Evolutionary conservation across 1,140 invertebrate species (phyloP), one percentile per base, ranked within the genome.

Genomic region (Drosophila oshimai): DNA sequence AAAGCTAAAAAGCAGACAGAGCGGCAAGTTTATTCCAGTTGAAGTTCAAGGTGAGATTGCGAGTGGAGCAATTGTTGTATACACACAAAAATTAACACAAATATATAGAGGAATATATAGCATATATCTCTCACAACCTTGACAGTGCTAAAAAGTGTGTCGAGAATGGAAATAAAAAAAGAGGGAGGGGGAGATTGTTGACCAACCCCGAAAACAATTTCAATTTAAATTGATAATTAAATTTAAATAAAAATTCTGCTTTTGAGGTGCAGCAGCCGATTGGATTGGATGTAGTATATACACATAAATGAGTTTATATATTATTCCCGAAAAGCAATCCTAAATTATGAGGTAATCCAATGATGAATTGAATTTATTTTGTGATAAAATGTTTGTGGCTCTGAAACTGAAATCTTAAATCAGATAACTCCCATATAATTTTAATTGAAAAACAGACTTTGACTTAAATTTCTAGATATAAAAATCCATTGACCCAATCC

Each of bases 21-120:
- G 70, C 64, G 51, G 60, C 71, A 71, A 84, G 80, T 84, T 86
- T 80, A 86, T 84, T 86, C 44, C 75, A 84, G 80, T 84, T 84
- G 80, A 84, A 84, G 80, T 84, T 84, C 80, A 84, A 84, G 80
- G 80, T 76, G 54, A 84, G 55, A 75, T 51, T 28, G 60, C 29
- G 28, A 57, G 55, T 55, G 69, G 46, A 50, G 51, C 64, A 79
- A 70, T 65, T 65, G 77, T 64, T 55, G 45, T 60, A 75, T 74
- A 79, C 54, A 72, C 49, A 51, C 24, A 26, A 44, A 64, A 68
- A 68, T 68, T 34, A 68, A 53, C 64, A 67, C 61, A 67, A 6
- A 51, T 12, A 33, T 22, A 29, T 12, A 37, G 2, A 28, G 9
- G 6, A 12, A 46, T 62, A 47, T 62, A 64, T 61, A 60, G 9